Percentiles rank a stretch among this genome's conserved stretches.
These are phyloP conservation scores for Tolypeutes matacus DNA, from an alignment of 2,797 vertebrate species.

Conservation along the genomic window DNA sequence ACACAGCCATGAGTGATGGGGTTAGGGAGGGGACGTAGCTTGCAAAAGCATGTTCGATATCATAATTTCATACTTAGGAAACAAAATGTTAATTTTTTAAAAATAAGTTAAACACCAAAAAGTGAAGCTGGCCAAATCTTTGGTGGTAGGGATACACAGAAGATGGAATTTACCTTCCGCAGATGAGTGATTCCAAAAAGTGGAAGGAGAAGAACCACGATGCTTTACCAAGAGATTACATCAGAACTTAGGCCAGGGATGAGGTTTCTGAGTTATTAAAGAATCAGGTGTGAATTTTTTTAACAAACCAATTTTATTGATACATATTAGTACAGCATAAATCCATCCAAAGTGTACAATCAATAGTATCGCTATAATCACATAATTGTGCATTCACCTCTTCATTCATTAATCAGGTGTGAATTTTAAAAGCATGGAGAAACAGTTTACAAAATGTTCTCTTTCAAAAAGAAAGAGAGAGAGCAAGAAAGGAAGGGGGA, in stretches of 20 bases:
- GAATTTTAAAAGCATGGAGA: background rate
- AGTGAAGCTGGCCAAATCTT: background rate
- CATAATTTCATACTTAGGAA: background rate
- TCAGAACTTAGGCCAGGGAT: background rate
- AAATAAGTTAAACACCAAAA: background rate
- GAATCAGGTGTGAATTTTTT: background rate
- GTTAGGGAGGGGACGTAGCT: background rate
- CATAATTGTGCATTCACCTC: no score
- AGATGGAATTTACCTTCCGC: background rate
- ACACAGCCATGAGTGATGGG: background rate
- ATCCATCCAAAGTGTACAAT: no score
- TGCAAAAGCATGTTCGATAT: background rate
- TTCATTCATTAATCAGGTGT: background rate
- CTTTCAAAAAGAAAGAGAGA: background rate
- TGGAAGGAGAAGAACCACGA: background rate
- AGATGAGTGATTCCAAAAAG: background rate
- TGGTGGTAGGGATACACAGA: background rate
- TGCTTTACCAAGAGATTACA: background rate
- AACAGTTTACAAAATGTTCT: background rate
- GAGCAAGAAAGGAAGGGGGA: background rate
- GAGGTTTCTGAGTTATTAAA: background rate
- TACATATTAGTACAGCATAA: no score
- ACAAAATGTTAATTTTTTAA: constrained; percentile 28
- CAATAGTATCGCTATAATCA: no score
- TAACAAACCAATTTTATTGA: no score